Evolutionary conservation across 2,113 vertebrate species (phyloP).

Genomic region (Corvus moneduloides): DNA sequence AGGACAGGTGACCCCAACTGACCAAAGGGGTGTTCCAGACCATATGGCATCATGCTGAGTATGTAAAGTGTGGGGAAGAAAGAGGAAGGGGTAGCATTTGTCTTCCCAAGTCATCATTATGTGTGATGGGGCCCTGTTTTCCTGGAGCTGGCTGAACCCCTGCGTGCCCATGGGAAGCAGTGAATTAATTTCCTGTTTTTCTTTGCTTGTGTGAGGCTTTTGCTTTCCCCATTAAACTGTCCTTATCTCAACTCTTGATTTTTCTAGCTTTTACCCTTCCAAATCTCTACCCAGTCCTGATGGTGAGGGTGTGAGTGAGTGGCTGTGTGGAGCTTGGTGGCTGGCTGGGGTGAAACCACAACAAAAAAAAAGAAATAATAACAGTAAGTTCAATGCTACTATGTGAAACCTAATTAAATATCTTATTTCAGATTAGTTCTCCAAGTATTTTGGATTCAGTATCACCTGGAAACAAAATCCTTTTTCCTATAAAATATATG

Average conservation of each 20-base stretch:
- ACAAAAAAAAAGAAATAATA: neutral
- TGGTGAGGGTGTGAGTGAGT: neutral
- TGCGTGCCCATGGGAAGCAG: neutral
- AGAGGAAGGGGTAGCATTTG: neutral
- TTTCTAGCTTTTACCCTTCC: neutral
- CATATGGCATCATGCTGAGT: accelerated
- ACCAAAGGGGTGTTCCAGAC: neutral
- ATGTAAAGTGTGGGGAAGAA: neutral
- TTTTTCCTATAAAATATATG: neutral
- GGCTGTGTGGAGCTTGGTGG: neutral
- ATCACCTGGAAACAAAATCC: neutral
- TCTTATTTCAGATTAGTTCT: neutral
- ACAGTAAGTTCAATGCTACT: neutral
- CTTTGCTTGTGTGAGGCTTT: neutral
- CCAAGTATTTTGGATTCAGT: neutral
- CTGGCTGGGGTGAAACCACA: neutral
- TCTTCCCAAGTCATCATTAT: too few relatives aligned
- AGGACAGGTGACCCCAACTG: neutral
- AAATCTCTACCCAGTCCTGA: accelerated
- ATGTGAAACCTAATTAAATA: neutral
- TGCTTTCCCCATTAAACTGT: neutral
- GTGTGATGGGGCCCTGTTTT: neutral
- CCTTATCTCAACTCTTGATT: neutral
- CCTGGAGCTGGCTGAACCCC: neutral
- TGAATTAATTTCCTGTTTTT: neutral